Evolutionary conservation across 1,140 invertebrate genomes (phyloP).

Genomic region (Ridgeia piscesae): DNA sequence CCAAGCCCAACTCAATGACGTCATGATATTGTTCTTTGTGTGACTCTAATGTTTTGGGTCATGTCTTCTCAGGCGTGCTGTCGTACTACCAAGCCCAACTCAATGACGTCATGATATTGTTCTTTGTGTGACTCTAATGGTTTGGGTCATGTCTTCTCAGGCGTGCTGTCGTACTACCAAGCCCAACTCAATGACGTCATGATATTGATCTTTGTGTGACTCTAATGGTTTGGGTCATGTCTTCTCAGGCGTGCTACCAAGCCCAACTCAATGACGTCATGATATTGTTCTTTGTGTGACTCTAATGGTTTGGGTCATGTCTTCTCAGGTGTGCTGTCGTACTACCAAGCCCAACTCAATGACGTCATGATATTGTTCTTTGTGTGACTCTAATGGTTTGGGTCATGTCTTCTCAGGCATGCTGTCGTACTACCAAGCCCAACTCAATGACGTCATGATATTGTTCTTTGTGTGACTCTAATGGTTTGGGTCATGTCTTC

Average conservation of each 20-base stretch:
- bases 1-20: not conserved
- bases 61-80: slow-evolving; percentile 69
- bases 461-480: not conserved
- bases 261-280: not conserved
- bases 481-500: not conserved
- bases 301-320: not conserved
- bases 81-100: slow-evolving; percentile 24
- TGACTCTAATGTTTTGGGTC: slow-evolving; percentile 79
- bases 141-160: not conserved
- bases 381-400: not conserved
- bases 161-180: not conserved
- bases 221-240: not conserved
- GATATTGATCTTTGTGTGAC: not conserved
- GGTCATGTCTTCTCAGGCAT: slow-evolving; percentile 14
- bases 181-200: not conserved
- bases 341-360: not conserved
- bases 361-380: not conserved
- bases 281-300: not conserved
- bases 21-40: slow-evolving; percentile 44
- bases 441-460: slow-evolving; percentile 23
- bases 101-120: slow-evolving; percentile 59
- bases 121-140: slow-evolving; percentile 70
- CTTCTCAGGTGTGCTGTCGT: not conserved
- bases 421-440: slow-evolving; percentile 19
- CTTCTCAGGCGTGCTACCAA: not conserved